These are phyloP conservation scores for Drosophila kurseongensis DNA, from an alignment of 1,140 invertebrate species.

Conservation along the genomic window DNA sequence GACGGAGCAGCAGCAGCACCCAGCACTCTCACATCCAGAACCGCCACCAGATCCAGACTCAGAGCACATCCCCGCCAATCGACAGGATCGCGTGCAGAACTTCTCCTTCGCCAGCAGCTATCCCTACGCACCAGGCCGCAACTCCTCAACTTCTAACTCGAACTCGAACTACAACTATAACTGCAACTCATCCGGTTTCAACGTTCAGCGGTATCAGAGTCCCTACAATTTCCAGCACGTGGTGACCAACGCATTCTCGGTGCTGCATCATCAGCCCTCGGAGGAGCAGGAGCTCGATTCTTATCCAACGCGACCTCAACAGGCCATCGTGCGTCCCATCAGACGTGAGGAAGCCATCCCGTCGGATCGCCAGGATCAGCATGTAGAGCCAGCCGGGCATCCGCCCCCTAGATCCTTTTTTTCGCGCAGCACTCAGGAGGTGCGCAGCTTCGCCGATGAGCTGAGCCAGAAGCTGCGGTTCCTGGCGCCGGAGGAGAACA, in stretches of 20 bases:
- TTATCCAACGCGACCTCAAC: slow-evolving; percentile 80
- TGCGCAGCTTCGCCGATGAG: slow-evolving; percentile 77
- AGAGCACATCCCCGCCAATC: slow-evolving; percentile 70
- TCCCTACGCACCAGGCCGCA: slow-evolving; percentile 69
- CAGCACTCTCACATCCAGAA: slow-evolving; percentile 51
- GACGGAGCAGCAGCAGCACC: slow-evolving; percentile 47
- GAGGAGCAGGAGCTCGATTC: slow-evolving; percentile 43
- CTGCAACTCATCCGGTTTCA: slow-evolving; percentile 22
- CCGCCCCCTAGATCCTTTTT: slow-evolving; percentile 54
- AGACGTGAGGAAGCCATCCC: slow-evolving; percentile 65
- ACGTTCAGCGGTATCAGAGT: slow-evolving; percentile 68
- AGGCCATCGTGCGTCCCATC: slow-evolving; percentile 85
- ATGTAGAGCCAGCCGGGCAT: slow-evolving; percentile 18
- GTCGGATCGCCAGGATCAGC: slow-evolving; percentile 25
- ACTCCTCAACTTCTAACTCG: slow-evolving; percentile 11
- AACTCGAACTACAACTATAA: slow-evolving; percentile 12
- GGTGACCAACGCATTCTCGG: slow-evolving; percentile 70
- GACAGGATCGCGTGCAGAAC: slow-evolving; percentile 66
- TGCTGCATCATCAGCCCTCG: slow-evolving; percentile 64
- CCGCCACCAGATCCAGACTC: slow-evolving; percentile 59
- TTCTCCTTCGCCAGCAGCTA: slow-evolving; percentile 78
- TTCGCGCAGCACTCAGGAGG: slow-evolving; percentile 68
- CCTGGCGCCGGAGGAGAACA: slow-evolving; percentile 73
- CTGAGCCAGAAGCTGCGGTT: slow-evolving; percentile 75
- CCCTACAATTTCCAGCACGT: slow-evolving; percentile 69